Evolutionary conservation across 2,113 vertebrate genomes (phyloP).

Genomic region (Carassius carassius): DNA sequence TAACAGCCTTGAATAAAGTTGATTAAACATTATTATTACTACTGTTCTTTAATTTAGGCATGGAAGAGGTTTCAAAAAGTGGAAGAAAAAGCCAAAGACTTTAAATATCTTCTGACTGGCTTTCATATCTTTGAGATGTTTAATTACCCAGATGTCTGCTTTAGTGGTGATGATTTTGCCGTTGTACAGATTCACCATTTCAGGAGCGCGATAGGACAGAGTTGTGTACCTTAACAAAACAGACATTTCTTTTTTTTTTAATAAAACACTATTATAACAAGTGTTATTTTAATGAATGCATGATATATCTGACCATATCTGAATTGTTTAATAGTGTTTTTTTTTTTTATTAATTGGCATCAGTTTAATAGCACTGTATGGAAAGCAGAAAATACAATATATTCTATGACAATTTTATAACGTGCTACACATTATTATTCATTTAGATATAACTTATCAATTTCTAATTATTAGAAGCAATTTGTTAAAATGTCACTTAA

Average conservation of each 20-base stretch:
- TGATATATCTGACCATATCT: background rate
- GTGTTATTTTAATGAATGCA: background rate
- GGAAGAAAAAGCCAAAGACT: background rate
- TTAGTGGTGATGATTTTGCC: conserved; percentile 96
- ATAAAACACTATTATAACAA: background rate
- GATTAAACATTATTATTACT: background rate
- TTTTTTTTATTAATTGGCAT: background rate
- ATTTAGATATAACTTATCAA: no score
- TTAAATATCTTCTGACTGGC: background rate
- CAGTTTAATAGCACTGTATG: background rate
- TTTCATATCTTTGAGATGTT: background rate
- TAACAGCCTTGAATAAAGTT: background rate
- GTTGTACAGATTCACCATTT: conserved; percentile 99
- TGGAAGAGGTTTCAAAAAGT: background rate
- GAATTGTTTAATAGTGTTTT: background rate
- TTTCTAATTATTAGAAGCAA: no score
- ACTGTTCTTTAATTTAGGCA: background rate
- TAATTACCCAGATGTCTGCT: conserved; percentile 83
- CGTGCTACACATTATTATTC: no score
- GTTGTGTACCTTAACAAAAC: conserved; percentile 88
- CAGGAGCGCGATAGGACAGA: conserved; percentile 94
- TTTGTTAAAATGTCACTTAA: no score
- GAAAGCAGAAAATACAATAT: background rate
- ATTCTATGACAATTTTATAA: no score
- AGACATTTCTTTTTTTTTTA: conserved; percentile 21